Evolutionary conservation across 35 echinoderm and acorn worm genomes (phyloP), one percentile per base, ranked within the genome.

Genomic region (Holothuria glaberrima): DNA sequence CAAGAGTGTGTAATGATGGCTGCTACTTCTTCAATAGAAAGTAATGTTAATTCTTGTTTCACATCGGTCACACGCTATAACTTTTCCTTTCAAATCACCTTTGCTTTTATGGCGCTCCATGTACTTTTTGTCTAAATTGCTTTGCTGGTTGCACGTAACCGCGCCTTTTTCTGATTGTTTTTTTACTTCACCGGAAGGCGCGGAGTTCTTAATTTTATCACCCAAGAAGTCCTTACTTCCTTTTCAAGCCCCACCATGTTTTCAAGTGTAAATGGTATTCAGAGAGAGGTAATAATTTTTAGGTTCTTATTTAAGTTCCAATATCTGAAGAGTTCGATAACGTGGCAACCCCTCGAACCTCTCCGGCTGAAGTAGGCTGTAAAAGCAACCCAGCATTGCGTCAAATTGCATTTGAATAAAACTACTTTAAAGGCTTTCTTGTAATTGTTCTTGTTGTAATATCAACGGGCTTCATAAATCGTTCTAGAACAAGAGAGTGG

Each of bases 351-450:
- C 74, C 16, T 78, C 50, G 74, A 78, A 78, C 74, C 74, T 78
- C 74, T 48, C 13, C 20, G 74, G 26, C 74, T 78, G 74, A 78
- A 78, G 74, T 78, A 48, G 74, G 74, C 74, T 78, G 74, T 78
- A 78, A 78, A 78, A 78, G 74, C 35, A 48, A 78, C 74, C 74
- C 74, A 78, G 50, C 74, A 78, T 45, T 78, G 35, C 74, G 35
- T 78, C 74, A 78, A 78, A 78, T 78, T 78, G 74, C 74, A 48
- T 48, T 78, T 78, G 74, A 78, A 78, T 78, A 78, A 78, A 75
- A 52, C 38, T 78, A 78, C 74, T 78, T 78, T 78, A 41, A 75
- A 78, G 74, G 50, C 22, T 75, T 78, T 78, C 44, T 78, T 48
- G 74, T 78, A 78, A 78, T 78, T 78, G 74, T 78, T 52, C 74